Percentiles rank a stretch among this genome's conserved stretches.
phyloP scores from a whole-genome alignment of 2,888 invertebrate species.

The Spicauda simplicius region DNA sequence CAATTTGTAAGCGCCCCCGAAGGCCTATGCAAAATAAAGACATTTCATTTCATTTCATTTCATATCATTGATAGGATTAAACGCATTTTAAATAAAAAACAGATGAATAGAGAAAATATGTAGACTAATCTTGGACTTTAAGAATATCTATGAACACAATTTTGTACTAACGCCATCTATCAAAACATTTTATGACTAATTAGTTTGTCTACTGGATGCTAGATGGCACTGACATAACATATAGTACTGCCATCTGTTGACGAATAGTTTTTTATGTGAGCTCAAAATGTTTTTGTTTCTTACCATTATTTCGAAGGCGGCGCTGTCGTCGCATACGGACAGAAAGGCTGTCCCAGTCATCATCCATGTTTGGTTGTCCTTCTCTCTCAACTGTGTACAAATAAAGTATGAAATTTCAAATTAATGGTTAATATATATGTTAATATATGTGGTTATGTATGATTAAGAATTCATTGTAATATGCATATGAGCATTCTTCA shows the following conservation, averaged over 20 bases:
- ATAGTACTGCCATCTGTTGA: conserved; percentile 47
- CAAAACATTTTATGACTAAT: background rate
- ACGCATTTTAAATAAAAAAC: too few species aligned
- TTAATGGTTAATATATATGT: too few species aligned
- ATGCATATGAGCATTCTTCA: too few species aligned
- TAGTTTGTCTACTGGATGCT: conserved; percentile 1
- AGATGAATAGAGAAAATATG: too few species aligned
- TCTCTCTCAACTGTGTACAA: conserved; percentile 74
- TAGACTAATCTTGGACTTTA: too few species aligned
- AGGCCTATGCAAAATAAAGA: too few species aligned
- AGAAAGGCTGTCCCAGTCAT: conserved; percentile 92
- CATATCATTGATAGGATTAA: too few species aligned
- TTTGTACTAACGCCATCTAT: conserved; percentile 11
- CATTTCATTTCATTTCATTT: too few species aligned
- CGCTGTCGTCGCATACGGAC: conserved; percentile 89
- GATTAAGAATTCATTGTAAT: too few species aligned
- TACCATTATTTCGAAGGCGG: conserved; percentile 76
- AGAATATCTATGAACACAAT: too few species aligned
- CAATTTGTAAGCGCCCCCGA: too few species aligned
- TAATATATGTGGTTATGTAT: too few species aligned
- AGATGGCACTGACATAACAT: conserved; percentile 14
- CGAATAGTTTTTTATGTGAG: conserved; percentile 37
- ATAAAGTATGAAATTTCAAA: background rate
- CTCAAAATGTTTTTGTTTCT: conserved; percentile 53
- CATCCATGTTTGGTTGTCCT: conserved; percentile 87